A percentile compares a stretch with the other conserved stretches of the same genome.
Conservation (phyloP, 2,797 vertebrate species). For the Ataeniobius toweri region DNA sequence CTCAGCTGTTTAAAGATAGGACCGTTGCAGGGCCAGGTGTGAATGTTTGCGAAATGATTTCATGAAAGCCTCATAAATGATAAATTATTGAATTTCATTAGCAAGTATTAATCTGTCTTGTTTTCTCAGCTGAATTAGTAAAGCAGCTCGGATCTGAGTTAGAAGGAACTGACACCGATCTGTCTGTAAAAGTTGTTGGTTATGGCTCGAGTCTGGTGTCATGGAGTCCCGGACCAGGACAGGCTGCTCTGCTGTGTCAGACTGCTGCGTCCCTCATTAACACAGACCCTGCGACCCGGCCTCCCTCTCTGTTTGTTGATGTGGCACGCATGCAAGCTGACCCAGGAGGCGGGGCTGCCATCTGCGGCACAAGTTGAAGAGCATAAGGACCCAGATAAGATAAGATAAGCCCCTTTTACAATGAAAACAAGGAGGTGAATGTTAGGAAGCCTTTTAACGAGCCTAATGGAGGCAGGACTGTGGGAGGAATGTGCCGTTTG, state of each 20-base stretch:
- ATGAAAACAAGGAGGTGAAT: slow-evolving; percentile 62
- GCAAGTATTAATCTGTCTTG: slow-evolving; percentile 14
- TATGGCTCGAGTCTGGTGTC: slow-evolving; percentile 47
- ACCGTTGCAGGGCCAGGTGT: slow-evolving; percentile 34
- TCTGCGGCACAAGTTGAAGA: slow-evolving; percentile 53
- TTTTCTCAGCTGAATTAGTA: slow-evolving; percentile 19
- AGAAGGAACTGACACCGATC: slow-evolving; percentile 30
- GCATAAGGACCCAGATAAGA: slow-evolving; percentile 42
- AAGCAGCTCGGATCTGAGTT: slow-evolving; percentile 20
- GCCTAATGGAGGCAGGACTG: slow-evolving; percentile 41
- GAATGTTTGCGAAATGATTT: not conserved
- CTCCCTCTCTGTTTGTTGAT: slow-evolving; percentile 12
- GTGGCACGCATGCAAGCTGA: slow-evolving; percentile 20
- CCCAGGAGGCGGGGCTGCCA: slow-evolving; percentile 27
- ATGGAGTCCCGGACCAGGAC: slow-evolving; percentile 24
- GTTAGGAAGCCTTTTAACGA: slow-evolving; percentile 50
- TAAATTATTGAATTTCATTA: not conserved
- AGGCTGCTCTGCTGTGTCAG: slow-evolving; percentile 8
- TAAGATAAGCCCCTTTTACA: slow-evolving; percentile 62
- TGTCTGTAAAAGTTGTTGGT: slow-evolving; percentile 12
- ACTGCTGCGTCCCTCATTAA: slow-evolving; percentile 5
- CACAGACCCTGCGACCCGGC: slow-evolving; percentile 8
- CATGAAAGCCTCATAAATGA: not conserved
- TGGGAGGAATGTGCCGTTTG: slow-evolving; percentile 59
- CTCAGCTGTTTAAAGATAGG: slow-evolving; percentile 43